These are phyloP conservation scores for Scaptomyza caliginosa DNA, from an alignment of 2,888 invertebrate genomes.

Conservation along the genomic window DNA sequence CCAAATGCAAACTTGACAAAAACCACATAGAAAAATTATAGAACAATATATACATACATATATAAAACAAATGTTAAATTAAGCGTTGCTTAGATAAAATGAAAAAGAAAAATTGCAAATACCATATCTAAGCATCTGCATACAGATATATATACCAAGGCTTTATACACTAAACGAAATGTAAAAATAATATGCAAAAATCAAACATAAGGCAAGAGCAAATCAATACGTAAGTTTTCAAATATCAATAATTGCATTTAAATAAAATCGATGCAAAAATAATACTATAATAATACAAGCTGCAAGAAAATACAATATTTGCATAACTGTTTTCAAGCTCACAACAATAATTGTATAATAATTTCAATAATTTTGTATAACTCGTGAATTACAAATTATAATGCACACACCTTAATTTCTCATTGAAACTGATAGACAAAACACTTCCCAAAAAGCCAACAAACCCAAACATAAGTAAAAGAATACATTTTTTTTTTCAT, in stretches of 20 bases:
- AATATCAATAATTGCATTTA: slow-evolving; percentile 72
- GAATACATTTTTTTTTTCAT: slow-evolving; percentile 35
- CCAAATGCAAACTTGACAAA: slow-evolving; percentile 53
- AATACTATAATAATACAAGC: slow-evolving; percentile 39
- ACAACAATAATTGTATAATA: slow-evolving; percentile 52
- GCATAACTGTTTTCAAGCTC: slow-evolving; percentile 39
- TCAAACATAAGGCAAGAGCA: slow-evolving; percentile 19
- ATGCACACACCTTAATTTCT: slow-evolving; percentile 42
- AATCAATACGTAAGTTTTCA: slow-evolving; percentile 53
- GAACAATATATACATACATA: not conserved
- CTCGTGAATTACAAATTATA: slow-evolving; percentile 34
- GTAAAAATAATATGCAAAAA: slow-evolving; percentile 17
- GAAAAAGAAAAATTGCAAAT: slow-evolving; percentile 31
- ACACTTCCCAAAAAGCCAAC: slow-evolving; percentile 71
- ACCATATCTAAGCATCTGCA: slow-evolving; percentile 41
- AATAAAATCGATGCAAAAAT: slow-evolving; percentile 26
- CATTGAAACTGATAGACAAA: slow-evolving; percentile 18
- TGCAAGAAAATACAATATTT: slow-evolving; percentile 14
- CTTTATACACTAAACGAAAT: slow-evolving; percentile 31
- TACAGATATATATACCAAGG: slow-evolving; percentile 21
- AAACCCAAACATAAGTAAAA: slow-evolving; percentile 34
- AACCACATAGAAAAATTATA: slow-evolving; percentile 21
- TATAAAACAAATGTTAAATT: slow-evolving; percentile 11
- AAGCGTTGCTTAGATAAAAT: slow-evolving; percentile 24
- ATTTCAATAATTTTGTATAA: slow-evolving; percentile 46